phyloP scores from a whole-genome alignment of 2,888 invertebrate genomes.

The Tenthredo amoena region DNA sequence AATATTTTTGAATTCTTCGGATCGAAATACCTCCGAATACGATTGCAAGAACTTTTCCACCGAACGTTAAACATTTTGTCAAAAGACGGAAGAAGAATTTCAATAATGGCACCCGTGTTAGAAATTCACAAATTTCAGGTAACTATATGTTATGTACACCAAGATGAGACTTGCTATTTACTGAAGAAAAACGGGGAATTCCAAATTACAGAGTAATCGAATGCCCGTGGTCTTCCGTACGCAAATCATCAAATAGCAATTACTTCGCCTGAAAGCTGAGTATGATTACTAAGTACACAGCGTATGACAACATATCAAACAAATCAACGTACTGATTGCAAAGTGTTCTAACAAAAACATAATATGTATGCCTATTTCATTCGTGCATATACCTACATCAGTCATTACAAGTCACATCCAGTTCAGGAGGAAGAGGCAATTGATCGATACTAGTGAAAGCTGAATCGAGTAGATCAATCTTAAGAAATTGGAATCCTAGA shows the following conservation, averaged over 20 bases:
- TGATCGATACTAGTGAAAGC: neutral
- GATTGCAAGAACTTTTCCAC: neutral
- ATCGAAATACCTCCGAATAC: neutral
- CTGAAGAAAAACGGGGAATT: neutral
- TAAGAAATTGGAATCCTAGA: neutral
- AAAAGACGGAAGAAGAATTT: neutral
- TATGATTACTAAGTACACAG: conserved; percentile 12
- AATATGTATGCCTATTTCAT: neutral
- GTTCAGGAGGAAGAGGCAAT: neutral
- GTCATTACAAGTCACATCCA: neutral
- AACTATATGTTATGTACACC: neutral
- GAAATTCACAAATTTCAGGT: neutral
- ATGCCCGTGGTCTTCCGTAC: neutral
- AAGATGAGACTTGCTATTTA: neutral
- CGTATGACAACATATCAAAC: neutral
- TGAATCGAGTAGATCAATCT: neutral
- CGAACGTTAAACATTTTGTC: neutral
- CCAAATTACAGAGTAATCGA: neutral
- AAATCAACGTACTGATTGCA: neutral
- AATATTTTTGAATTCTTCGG: neutral
- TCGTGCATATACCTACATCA: neutral
- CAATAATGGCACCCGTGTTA: neutral
- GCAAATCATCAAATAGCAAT: conserved; percentile 3
- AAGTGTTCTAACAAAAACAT: neutral
- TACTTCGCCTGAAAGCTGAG: neutral